Percentiles rank a stretch among this genome's conserved stretches.
phyloP scores from a whole-genome alignment of 2,113 vertebrate genomes.

The Chunga burmeisteri region DNA sequence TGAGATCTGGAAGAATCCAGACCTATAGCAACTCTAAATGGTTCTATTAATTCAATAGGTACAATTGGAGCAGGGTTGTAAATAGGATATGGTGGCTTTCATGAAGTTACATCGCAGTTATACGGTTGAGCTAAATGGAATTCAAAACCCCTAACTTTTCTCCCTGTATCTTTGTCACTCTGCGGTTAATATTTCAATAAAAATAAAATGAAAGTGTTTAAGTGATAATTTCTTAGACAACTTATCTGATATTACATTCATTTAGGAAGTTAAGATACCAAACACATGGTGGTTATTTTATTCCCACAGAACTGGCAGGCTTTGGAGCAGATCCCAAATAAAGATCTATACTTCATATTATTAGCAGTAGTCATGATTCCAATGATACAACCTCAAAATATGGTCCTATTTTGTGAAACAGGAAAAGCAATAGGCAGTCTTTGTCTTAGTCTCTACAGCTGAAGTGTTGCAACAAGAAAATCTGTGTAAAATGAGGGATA shows the following conservation, averaged over 20 bases:
- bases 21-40: background rate
- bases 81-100: background rate
- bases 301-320: background rate
- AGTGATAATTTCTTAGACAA: background rate
- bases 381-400: background rate
- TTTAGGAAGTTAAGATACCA: background rate
- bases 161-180: background rate
- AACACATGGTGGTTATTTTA: conserved; percentile 10
- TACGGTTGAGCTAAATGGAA: background rate
- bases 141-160: background rate
- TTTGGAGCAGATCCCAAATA: conserved; percentile 22
- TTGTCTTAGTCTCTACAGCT: background rate
- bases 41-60: background rate
- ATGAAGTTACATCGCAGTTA: background rate
- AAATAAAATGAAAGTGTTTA: background rate
- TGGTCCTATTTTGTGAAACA: background rate
- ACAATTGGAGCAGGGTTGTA: background rate
- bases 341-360: background rate
- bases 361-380: background rate
- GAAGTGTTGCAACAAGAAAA: background rate
- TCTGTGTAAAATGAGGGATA: background rate
- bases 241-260: background rate
- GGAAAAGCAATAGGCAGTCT: background rate
- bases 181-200: background rate
- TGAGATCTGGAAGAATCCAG: background rate